Base-by-base conservation (phyloP, 2,888 invertebrate species). In the Tromatobia lineatoria region DNA sequence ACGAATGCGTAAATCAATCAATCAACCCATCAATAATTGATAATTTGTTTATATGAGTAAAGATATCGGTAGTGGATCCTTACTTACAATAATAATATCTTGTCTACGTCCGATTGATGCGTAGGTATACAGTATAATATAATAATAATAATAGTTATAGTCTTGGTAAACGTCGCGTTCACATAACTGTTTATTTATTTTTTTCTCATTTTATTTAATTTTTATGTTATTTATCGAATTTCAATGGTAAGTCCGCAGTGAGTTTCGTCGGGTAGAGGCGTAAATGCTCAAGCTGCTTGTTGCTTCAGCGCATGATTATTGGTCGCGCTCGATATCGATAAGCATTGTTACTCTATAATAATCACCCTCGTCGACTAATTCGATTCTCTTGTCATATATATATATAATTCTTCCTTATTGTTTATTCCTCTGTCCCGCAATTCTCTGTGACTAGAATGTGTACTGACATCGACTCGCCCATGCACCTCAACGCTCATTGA, bases 371-470 rank as follows among this genome's bases (percentile, higher is more conserved):
- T 73, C 82, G 83, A 80, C 76, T 75, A 77, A 81, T 77, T 85
- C 70, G 69, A 67, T 79, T 81, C 57, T 79, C 79, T 69, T 73
- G 75, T 78, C 61, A 42, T 77, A 54, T 73, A 73, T 45, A 47
- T 73, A 73, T 45, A 61, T 61, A 47, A 70, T 66, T 52, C 61
- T 50, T 42, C 29, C 70, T 61, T 61, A 13, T 66, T n/a, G 15
- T 20, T n/a, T 64, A 25, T 81, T 70, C 18, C 11, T 64, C 50
- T 59, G 47, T 25, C 54, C 78, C 87, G 84, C 61, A 77, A 80
- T 67, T 74, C 74, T 82, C 61, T 83, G 85, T 91, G 91, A 91
- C 91, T 91, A 89, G 90, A 91, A 90, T 88, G 87, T 82, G 73
- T 54, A 83, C 73, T 76, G 76, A 77, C 74, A 70, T 83, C 67